Percentiles rank a stretch among this genome's conserved stretches.
Conservation (phyloP, 2,888 invertebrate genomes). For the Torymus aiolomorphi region DNA sequence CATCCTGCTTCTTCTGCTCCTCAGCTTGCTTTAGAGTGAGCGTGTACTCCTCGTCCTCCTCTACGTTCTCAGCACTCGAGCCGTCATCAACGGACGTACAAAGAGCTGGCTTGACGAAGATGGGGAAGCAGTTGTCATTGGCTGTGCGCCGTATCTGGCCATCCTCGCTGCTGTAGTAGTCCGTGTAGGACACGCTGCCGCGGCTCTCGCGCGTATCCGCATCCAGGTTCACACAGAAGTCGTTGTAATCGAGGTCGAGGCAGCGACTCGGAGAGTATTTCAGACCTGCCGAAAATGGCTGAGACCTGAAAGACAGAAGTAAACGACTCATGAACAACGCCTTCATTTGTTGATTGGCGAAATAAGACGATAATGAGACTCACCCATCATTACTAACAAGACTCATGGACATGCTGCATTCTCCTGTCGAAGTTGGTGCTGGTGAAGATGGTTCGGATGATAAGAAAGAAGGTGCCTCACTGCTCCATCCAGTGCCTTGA, state of each 20-base stretch:
- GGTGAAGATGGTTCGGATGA: constrained; percentile 90
- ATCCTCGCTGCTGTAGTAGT: constrained; percentile 74
- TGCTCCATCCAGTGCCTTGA: constrained; percentile 82
- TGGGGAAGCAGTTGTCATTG: constrained; percentile 59
- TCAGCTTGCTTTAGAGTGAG: constrained; percentile 71
- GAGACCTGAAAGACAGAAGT: constrained; percentile 59
- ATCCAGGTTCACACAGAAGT: constrained; percentile 71
- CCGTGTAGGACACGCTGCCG: constrained; percentile 74
- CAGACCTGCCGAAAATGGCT: constrained; percentile 72
- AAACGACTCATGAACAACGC: too few species aligned
- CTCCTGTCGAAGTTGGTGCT: constrained; percentile 77
- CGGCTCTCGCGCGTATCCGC: constrained; percentile 71
- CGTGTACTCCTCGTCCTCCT: constrained; percentile 74
- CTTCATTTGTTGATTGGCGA: background rate
- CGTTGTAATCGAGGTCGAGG: constrained; percentile 78
- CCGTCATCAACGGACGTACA: constrained; percentile 48
- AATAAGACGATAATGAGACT: background rate
- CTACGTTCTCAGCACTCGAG: constrained; percentile 63
- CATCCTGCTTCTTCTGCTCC: constrained; percentile 72
- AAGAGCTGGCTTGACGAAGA: constrained; percentile 51
- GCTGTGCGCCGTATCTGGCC: constrained; percentile 70
- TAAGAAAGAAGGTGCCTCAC: constrained; percentile 89
- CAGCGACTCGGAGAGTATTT: constrained; percentile 78
- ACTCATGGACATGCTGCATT: constrained; percentile 81
- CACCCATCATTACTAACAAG: constrained; percentile 81